Conservation (phyloP, 2,888 invertebrate genomes). For the Brachycybe producta region DNA sequence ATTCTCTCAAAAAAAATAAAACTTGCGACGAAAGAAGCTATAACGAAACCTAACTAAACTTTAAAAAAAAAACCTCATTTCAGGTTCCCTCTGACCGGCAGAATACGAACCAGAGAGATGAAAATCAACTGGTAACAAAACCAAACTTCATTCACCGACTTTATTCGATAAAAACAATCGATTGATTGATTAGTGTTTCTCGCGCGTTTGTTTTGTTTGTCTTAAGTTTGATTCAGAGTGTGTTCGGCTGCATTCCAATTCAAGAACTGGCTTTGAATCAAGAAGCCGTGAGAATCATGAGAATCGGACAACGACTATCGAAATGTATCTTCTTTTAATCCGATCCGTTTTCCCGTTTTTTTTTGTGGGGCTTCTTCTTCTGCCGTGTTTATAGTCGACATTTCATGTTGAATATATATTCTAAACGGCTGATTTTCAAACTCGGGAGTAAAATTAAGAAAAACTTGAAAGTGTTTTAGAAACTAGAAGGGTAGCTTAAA, state of each 20-base stretch:
- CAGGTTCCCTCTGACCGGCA: conserved; percentile 52
- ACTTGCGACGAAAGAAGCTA: too few relatives aligned
- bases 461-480: too few relatives aligned
- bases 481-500: too few relatives aligned
- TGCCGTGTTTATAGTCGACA: too few relatives aligned
- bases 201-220: too few relatives aligned
- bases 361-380: background rate
- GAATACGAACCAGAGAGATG: conserved; percentile 54
- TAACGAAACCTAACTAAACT: background rate
- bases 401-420: too few relatives aligned
- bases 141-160: background rate
- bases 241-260: conserved; percentile 54
- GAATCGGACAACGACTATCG: conserved; percentile 50
- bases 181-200: too few relatives aligned
- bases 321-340: conserved; percentile 42
- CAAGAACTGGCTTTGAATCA: conserved; percentile 53
- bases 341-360: background rate
- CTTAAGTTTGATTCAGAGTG: conserved; percentile 62
- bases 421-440: too few relatives aligned
- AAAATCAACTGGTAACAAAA: conserved; percentile 54
- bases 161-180: too few relatives aligned
- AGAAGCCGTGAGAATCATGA: conserved; percentile 54
- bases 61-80: background rate
- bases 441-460: too few relatives aligned
- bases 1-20: too few relatives aligned